A percentile compares a stretch with the other conserved stretches of the same genome.
phyloP scores from a whole-genome alignment of 2,888 invertebrate genomes.

The Ferdinandea cuprea region DNA sequence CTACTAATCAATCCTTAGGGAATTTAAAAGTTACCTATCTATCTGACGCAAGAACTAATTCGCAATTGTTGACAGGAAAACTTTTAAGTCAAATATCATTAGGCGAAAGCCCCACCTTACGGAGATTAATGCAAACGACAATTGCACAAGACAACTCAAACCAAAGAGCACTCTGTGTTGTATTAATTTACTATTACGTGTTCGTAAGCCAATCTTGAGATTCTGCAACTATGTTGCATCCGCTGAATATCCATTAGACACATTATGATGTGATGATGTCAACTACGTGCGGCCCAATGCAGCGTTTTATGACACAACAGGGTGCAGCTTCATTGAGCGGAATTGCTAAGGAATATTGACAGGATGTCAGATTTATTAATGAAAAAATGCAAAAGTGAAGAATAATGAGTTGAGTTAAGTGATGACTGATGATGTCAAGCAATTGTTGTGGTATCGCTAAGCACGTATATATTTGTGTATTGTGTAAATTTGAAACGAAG shows the following conservation, averaged over 20 bases:
- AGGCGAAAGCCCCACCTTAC: background rate
- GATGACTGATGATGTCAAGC: background rate
- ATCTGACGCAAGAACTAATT: conserved; percentile 1
- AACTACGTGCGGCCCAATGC: background rate
- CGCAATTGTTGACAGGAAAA: background rate
- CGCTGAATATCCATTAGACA: background rate
- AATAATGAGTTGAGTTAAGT: background rate
- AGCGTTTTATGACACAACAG: background rate
- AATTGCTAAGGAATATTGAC: background rate
- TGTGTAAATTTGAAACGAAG: too few species aligned
- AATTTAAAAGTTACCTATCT: background rate
- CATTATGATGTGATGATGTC: conserved; percentile 5
- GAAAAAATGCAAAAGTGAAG: background rate
- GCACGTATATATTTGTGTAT: too few species aligned
- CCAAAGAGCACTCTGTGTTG: background rate
- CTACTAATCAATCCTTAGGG: background rate
- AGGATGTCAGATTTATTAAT: conserved; percentile 5
- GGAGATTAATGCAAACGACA: conserved; percentile 5
- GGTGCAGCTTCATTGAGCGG: background rate
- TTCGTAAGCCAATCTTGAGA: background rate
- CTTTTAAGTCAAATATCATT: background rate
- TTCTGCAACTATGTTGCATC: background rate
- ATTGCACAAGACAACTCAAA: conserved; percentile 3
- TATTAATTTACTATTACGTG: conserved; percentile 6
- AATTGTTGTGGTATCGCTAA: too few species aligned